phyloP scores from a whole-genome alignment of 2,888 invertebrate genomes.

The Acleris laterana region DNA sequence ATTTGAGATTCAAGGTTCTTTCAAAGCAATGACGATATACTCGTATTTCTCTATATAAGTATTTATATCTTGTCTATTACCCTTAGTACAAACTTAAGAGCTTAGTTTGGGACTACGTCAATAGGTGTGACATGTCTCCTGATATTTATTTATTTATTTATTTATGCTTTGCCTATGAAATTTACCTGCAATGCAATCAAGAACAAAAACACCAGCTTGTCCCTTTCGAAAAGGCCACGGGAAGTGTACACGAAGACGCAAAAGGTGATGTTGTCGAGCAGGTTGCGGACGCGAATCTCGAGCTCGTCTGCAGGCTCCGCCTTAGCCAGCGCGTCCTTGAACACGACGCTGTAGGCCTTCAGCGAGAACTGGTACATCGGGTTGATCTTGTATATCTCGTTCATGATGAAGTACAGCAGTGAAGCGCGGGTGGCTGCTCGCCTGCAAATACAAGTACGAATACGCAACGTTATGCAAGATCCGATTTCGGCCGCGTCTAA shows the following conservation, averaged over 20 bases:
- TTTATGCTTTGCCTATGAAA: no score
- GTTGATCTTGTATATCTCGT: conserved; percentile 95
- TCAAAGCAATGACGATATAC: no score
- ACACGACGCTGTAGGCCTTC: conserved; percentile 96
- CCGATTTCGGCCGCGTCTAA: no score
- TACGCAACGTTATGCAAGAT: no score
- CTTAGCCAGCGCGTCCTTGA: conserved; percentile 91
- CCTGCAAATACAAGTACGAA: conserved; percentile 54
- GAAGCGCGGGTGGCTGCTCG: conserved; percentile 94
- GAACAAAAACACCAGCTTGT: conserved; percentile 95
- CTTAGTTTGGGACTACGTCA: no score
- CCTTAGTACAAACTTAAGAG: no score
- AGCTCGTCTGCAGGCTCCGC: conserved; percentile 89
- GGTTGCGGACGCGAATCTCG: conserved; percentile 88
- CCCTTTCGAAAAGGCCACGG: conserved; percentile 94
- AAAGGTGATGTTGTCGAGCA: conserved; percentile 95
- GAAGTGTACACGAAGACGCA: conserved; percentile 94
- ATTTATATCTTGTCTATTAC: no score
- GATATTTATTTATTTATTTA: no score
- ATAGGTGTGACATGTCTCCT: no score
- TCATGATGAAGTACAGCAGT: conserved; percentile 95
- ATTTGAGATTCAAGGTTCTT: no score
- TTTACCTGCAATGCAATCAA: conserved; percentile 92
- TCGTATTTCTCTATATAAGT: no score
- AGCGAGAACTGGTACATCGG: conserved; percentile 98